Percentiles rank a stretch among this genome's conserved stretches.
Conservation (phyloP, 2,888 invertebrate genomes). For the Acronicta psi region DNA sequence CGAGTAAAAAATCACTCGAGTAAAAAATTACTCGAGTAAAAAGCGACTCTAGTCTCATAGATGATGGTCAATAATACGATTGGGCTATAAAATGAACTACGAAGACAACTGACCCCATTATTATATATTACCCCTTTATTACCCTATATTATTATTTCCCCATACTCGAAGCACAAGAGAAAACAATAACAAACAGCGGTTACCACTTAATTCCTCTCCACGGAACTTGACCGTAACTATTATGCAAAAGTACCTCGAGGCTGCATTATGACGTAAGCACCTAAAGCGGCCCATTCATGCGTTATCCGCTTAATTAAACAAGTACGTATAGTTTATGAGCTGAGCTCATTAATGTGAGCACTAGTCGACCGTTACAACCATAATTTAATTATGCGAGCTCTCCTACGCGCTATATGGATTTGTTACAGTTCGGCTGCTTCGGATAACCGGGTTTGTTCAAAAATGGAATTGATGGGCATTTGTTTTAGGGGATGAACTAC, state of each 20-base stretch:
- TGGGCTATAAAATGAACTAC: too few species aligned
- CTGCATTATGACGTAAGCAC: conserved; percentile 40
- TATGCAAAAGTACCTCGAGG: conserved; percentile 49
- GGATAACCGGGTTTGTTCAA: conserved; percentile 36
- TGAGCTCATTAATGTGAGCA: conserved; percentile 64
- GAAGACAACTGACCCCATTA: too few species aligned
- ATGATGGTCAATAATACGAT: too few species aligned
- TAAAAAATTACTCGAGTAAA: too few species aligned
- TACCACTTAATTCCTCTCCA: conserved; percentile 17
- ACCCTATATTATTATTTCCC: too few species aligned
- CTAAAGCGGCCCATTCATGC: conserved; percentile 53
- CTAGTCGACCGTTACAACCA: conserved; percentile 59
- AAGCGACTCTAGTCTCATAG: too few species aligned
- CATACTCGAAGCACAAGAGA: background rate
- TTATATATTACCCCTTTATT: too few species aligned
- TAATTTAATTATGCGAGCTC: conserved; percentile 64
- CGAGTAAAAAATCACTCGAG: too few species aligned
- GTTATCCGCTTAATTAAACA: conserved; percentile 69
- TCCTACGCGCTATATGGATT: conserved; percentile 46
- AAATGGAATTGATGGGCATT: conserved; percentile 29
- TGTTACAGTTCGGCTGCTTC: conserved; percentile 29
- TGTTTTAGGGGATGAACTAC: conserved; percentile 4
- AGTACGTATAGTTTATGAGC: conserved; percentile 65
- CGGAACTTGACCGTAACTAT: conserved; percentile 36
- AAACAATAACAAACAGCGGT: conserved; percentile 1